Evolutionary conservation across 1,140 invertebrate species (phyloP).

Genomic region (Aphaenogaster rudis): DNA sequence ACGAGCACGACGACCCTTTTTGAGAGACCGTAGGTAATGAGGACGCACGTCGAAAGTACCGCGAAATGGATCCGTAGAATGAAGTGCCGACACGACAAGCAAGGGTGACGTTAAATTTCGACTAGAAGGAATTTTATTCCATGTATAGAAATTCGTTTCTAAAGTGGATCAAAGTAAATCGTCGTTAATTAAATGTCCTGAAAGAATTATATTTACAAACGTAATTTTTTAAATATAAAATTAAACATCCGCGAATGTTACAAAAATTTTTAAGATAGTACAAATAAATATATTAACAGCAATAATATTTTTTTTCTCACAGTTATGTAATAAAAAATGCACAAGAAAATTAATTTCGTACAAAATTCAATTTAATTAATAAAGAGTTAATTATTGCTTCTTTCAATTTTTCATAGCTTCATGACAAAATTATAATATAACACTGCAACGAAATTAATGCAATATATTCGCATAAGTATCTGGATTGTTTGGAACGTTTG

Average conservation of each 20-base stretch:
- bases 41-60: constrained; percentile 37
- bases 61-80: constrained; percentile 26
- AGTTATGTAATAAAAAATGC: background rate
- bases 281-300: background rate
- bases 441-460: background rate
- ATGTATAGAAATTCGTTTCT: background rate
- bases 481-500: background rate
- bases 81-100: constrained; percentile 32
- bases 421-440: background rate
- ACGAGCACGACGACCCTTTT: constrained; percentile 73
- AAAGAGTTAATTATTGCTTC: background rate
- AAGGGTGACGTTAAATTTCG: constrained; percentile 33
- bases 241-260: background rate
- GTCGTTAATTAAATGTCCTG: background rate
- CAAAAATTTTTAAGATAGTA: background rate
- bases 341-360: background rate
- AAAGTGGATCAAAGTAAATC: background rate
- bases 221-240: constrained; percentile 2
- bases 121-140: constrained; percentile 2
- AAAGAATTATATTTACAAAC: background rate
- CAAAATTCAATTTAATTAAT: background rate
- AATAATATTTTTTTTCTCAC: background rate
- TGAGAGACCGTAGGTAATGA: constrained; percentile 57
- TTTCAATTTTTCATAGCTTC: background rate
- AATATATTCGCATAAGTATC: background rate